These are phyloP conservation scores for Yponomeuta malinellus DNA, from an alignment of 2,888 invertebrate species.

Conservation along the genomic window DNA sequence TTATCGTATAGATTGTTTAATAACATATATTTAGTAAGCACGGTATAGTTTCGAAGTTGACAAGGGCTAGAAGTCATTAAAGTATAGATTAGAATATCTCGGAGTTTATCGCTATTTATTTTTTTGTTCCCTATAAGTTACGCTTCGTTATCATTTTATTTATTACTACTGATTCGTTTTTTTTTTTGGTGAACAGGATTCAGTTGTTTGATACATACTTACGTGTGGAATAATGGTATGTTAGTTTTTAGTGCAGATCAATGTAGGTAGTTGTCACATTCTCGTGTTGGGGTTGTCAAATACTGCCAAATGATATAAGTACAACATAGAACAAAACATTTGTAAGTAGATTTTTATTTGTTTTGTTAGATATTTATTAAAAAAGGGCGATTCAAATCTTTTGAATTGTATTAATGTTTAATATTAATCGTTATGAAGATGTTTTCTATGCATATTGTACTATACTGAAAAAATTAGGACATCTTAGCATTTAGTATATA, in stretches of 20 bases:
- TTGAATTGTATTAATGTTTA: not conserved
- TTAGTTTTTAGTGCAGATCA: not conserved
- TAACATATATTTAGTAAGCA: not conserved
- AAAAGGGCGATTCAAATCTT: not conserved
- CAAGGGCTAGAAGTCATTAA: conserved; percentile 4
- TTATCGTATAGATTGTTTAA: not conserved
- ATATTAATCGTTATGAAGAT: not conserved
- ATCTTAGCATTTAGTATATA: conserved; percentile 22
- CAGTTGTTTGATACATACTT: conserved; percentile 7
- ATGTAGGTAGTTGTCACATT: not conserved
- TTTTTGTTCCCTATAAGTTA: conserved; percentile 33
- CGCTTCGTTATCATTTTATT: conserved; percentile 39
- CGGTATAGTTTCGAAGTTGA: not conserved
- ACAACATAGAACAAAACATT: conserved; percentile 50
- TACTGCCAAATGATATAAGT: conserved; percentile 65
- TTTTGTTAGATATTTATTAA: conserved; percentile 11
- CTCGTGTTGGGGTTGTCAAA: not conserved
- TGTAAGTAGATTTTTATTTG: conserved; percentile 17
- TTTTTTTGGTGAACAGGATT: conserved; percentile 21
- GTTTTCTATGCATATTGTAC: conserved; percentile 22
- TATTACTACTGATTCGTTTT: conserved; percentile 37
- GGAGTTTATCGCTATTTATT: conserved; percentile 60
- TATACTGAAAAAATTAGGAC: conserved; percentile 33
- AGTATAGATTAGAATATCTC: conserved; percentile 24
- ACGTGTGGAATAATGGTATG: not conserved